Evolutionary conservation across 1,140 invertebrate genomes (phyloP).

Genomic region (Palaemon carinicauda): DNA sequence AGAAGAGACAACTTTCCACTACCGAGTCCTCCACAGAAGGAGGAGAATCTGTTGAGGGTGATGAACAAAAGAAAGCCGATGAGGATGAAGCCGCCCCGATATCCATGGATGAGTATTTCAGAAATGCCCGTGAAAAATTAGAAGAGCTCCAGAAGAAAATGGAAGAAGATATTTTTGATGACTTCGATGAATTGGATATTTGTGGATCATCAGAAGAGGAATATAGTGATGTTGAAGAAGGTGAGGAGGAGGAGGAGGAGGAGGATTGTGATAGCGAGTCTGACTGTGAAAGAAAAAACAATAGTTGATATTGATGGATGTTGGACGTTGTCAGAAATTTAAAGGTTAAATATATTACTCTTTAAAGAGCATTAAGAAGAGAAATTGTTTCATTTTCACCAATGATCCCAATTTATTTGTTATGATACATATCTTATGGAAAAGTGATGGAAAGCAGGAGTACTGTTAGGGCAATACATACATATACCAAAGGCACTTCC

Average conservation of each 20-base stretch:
- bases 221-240: slow-evolving; percentile 54
- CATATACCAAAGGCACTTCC: too few relatives aligned
- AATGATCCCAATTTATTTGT: too few relatives aligned
- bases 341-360: too few relatives aligned
- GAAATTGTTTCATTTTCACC: too few relatives aligned
- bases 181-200: slow-evolving; percentile 46
- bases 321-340: too few relatives aligned
- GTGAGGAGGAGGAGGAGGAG: slow-evolving; percentile 51
- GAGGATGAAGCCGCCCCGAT: neutral
- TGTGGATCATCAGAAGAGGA: slow-evolving; percentile 40
- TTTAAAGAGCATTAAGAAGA: too few relatives aligned
- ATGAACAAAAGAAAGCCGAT: neutral
- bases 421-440: too few relatives aligned
- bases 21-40: neutral
- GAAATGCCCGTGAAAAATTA: slow-evolving; percentile 50
- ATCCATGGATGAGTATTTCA: slow-evolving; percentile 50
- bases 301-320: too few relatives aligned
- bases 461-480: too few relatives aligned
- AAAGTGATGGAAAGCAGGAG: too few relatives aligned
- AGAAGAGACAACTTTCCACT: slow-evolving; percentile 18
- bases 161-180: slow-evolving; percentile 54
- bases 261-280: slow-evolving; percentile 20
- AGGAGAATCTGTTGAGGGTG: neutral
- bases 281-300: too few relatives aligned
- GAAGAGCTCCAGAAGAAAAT: slow-evolving; percentile 46